Percentiles rank a stretch among this genome's conserved stretches.
These are phyloP conservation scores for Corythornis vintsioides DNA, from an alignment of 2,113 vertebrate genomes.

Conservation along the genomic window DNA sequence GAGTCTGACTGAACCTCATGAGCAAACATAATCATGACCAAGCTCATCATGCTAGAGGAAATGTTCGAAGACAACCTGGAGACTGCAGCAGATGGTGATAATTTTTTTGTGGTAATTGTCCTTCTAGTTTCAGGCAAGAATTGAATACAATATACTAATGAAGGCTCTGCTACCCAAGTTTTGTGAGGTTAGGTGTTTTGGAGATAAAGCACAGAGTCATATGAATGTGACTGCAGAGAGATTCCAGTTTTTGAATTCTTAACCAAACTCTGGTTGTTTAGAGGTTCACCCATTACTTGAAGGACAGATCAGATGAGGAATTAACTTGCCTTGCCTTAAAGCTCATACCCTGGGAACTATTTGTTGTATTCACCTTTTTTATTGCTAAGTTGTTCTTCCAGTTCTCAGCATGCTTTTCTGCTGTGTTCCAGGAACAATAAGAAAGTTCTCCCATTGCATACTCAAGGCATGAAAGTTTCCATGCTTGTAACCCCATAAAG, in stretches of 20 bases:
- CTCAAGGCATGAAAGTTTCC: constrained; percentile 6
- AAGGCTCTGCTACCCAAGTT: background rate
- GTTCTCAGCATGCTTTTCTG: constrained; percentile 60
- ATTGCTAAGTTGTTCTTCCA: constrained; percentile 60
- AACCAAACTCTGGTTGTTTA: background rate
- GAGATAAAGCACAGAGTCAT: background rate
- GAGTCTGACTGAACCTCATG: background rate
- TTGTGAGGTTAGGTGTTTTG: background rate
- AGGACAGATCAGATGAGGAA: background rate
- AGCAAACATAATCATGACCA: background rate
- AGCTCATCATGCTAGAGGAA: background rate
- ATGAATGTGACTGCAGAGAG: background rate
- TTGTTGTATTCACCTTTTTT: constrained; percentile 55
- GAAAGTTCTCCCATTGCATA: constrained; percentile 15
- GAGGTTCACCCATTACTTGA: background rate
- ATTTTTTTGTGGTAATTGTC: background rate
- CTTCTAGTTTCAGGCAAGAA: background rate
- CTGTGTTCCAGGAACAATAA: constrained; percentile 51
- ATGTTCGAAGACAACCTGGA: background rate
- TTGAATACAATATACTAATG: background rate
- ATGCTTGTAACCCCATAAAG: constrained; percentile 18
- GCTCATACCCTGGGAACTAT: background rate
- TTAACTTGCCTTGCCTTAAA: constrained; percentile 29
- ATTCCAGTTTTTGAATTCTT: background rate
- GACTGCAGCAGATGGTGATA: background rate